Conservation (phyloP, 2,888 invertebrate species). For the Hartigia nigra region DNA sequence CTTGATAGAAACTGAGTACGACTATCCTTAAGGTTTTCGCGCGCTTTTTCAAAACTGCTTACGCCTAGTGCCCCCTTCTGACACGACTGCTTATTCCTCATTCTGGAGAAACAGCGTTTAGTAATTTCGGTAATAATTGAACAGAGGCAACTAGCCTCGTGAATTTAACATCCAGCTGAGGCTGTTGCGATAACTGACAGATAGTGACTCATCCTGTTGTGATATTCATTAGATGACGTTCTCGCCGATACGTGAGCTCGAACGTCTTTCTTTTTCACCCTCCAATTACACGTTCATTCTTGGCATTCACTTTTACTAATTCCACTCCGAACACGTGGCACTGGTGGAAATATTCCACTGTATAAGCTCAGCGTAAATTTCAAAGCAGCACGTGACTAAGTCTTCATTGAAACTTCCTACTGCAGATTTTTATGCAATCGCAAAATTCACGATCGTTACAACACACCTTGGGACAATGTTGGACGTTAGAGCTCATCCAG, state of each 20-base stretch:
- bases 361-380: neutral
- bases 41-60: neutral
- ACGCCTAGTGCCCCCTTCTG: neutral
- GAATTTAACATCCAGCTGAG: neutral
- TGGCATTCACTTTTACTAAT: neutral
- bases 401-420: neutral
- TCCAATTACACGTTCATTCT: neutral
- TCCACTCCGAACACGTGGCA: neutral
- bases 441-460: neutral
- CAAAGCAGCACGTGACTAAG: neutral
- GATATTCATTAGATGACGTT: neutral
- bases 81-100: neutral
- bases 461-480: neutral
- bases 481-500: neutral
- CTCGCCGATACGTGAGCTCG: neutral
- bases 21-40: neutral
- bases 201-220: neutral
- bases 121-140: neutral
- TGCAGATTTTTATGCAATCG: neutral
- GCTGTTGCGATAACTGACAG: neutral
- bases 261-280: neutral
- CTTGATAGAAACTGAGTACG: neutral
- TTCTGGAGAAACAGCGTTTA: neutral
- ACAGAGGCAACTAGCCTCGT: neutral
- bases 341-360: neutral